A percentile compares a stretch with the other conserved stretches of the same genome.
phyloP scores from a whole-genome alignment of 2,113 vertebrate species.

The Cyprinus carpio region DNA sequence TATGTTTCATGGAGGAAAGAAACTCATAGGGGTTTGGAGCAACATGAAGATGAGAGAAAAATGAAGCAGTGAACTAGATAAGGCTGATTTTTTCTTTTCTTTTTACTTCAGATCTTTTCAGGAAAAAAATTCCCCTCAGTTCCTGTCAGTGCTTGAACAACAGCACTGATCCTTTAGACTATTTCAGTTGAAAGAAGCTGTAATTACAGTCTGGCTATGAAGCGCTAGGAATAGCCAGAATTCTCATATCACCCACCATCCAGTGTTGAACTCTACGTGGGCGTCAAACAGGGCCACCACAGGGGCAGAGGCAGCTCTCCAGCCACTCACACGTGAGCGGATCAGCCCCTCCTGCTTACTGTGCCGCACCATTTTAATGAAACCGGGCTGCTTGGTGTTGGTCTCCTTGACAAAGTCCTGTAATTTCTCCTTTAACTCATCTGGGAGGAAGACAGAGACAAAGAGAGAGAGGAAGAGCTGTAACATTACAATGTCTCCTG shows the following conservation, averaged over 20 bases:
- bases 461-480: not conserved
- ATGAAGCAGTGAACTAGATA: not conserved
- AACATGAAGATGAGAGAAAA: not conserved
- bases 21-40: not conserved
- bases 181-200: constrained; percentile 5
- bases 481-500: constrained; percentile 12
- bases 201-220: not conserved
- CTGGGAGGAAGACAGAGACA: constrained; percentile 67
- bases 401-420: constrained; percentile 85
- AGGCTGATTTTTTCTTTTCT: not conserved
- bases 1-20: not conserved
- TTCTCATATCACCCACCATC: constrained; percentile 81
- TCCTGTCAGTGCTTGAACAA: not conserved
- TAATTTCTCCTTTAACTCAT: constrained; percentile 92
- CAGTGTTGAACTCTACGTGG: constrained; percentile 93
- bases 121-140: not conserved
- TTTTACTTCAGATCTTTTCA: not conserved
- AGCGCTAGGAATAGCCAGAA: constrained; percentile 2
- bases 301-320: constrained; percentile 88
- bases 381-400: constrained; percentile 84
- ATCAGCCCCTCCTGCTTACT: constrained; percentile 93
- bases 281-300: constrained; percentile 97
- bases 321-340: constrained; percentile 93
- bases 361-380: constrained; percentile 93
- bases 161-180: not conserved